phyloP scores from a whole-genome alignment of 2,888 invertebrate species.

The Oscheius sp. region DNA sequence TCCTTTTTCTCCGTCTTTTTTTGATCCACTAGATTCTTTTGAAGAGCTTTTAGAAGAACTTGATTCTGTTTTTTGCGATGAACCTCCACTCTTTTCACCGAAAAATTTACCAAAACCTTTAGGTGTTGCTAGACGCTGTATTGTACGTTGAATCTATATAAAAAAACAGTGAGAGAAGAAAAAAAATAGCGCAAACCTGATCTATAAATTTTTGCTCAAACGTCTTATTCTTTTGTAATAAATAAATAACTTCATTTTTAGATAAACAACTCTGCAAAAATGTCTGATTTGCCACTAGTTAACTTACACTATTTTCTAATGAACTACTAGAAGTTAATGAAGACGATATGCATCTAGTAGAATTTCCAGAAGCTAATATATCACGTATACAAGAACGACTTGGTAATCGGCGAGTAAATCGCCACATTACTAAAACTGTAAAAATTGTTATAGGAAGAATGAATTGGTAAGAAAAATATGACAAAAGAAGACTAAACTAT shows the following conservation, averaged over 20 bases:
- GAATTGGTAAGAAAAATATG: too few species aligned
- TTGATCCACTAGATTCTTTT: neutral
- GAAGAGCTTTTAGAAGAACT: neutral
- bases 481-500: neutral
- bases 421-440: conserved; percentile 21
- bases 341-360: conserved; percentile 2
- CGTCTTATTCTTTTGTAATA: conserved; percentile 48
- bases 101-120: conserved; percentile 48
- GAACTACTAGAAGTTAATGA: conserved; percentile 22
- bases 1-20: too few species aligned
- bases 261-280: conserved; percentile 32
- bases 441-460: neutral
- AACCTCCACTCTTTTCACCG: neutral
- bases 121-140: conserved; percentile 37
- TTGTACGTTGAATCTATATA: conserved; percentile 34
- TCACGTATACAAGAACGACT: conserved; percentile 3
- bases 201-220: conserved; percentile 51
- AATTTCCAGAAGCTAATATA: conserved; percentile 5
- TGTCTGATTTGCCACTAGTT: too few species aligned
- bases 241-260: conserved; percentile 42
- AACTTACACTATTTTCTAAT: conserved; percentile 8
- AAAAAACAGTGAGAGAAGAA: neutral
- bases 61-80: neutral
- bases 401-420: conserved; percentile 18
- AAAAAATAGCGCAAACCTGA: too few species aligned